Evolutionary conservation across 2,113 vertebrate species (phyloP), one percentile per base, ranked within the genome.

Genomic region (Arvicanthis niloticus): DNA sequence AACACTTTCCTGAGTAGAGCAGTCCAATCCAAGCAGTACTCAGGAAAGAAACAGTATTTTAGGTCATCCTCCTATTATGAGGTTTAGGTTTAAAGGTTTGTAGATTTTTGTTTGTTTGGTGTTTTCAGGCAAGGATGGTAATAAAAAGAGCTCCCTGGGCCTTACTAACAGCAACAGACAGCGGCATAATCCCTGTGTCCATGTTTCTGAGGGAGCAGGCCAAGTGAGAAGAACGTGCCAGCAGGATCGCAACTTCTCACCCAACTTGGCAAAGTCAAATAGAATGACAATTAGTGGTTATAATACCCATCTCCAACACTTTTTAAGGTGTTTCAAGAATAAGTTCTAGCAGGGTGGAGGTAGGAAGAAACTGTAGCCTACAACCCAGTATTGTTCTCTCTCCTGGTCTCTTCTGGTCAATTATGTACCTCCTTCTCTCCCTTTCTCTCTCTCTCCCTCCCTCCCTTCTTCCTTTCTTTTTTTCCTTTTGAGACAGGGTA

Each of bases 381-480:
- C 78, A 94, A 31, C 29, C 68, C 88, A 93, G 16, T 51, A 51
- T 51, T 51, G 51, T 51, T 51, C 51, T 96, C 88, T 77, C 62
- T 96, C 78, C 70, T 93, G 87, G 60, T 96, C 88, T 77, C 62
- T 96, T 73, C 76, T 93, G 87, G 60, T 65, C 68, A 94, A 70
- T 77, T 82, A 76, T 29, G 45, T 58, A 21, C 53, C 37, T n/a
- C 51, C 48, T 19, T 21, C 31, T 34, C 37, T 22, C n/a, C 70
- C 22, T 8, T 17, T 7, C 31, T 12, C 10, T 26, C 16, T 11
- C 62, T 10, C 3, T 12, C 9, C n/a, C 42, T 45, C 11, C 5
- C 45, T 45, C 7, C 29, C 34, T 10, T 4, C 48, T 34, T 37
- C 31, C 48, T 29, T 31, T 26, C 75, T 16, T 86, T 86, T 60